Evolutionary conservation across 1,140 invertebrate species (phyloP).

Genomic region (Cydia pomonella): DNA sequence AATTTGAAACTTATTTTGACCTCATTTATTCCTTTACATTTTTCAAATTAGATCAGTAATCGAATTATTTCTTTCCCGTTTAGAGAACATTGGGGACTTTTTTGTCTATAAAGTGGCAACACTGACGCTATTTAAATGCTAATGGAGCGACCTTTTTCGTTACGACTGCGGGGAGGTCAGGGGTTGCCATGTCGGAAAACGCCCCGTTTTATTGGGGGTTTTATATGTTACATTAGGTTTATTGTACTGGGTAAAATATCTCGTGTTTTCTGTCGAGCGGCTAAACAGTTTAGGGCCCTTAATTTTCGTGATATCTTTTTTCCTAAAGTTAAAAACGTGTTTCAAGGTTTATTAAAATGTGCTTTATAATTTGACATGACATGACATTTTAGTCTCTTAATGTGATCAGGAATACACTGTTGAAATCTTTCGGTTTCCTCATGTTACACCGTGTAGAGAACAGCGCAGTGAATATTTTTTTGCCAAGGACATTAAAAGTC

Average conservation of each 20-base stretch:
- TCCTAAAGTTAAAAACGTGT: neutral
- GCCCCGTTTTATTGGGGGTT: slow-evolving; percentile 2
- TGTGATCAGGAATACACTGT: too few species aligned
- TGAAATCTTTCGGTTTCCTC: too few species aligned
- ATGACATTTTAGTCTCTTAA: too few species aligned
- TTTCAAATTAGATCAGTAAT: slow-evolving; percentile 3
- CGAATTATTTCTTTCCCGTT: neutral
- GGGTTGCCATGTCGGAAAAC: slow-evolving; percentile 22
- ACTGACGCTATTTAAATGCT: slow-evolving; percentile 20
- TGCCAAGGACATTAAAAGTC: too few species aligned
- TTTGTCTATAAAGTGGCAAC: slow-evolving; percentile 24
- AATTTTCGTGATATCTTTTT: neutral
- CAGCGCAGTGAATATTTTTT: too few species aligned
- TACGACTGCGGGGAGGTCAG: slow-evolving; percentile 7
- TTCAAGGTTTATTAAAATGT: too few species aligned
- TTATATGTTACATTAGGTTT: slow-evolving; percentile 27
- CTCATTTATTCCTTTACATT: slow-evolving; percentile 16
- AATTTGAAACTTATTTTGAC: neutral
- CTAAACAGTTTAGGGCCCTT: neutral
- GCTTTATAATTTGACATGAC: too few species aligned
- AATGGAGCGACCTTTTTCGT: slow-evolving; percentile 22
- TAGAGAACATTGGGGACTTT: slow-evolving; percentile 13
- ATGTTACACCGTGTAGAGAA: too few species aligned
- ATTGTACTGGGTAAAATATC: neutral
- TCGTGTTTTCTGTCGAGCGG: slow-evolving; percentile 18